Conservation (phyloP, 2,888 invertebrate species). For the Argyra leucocephala region DNA sequence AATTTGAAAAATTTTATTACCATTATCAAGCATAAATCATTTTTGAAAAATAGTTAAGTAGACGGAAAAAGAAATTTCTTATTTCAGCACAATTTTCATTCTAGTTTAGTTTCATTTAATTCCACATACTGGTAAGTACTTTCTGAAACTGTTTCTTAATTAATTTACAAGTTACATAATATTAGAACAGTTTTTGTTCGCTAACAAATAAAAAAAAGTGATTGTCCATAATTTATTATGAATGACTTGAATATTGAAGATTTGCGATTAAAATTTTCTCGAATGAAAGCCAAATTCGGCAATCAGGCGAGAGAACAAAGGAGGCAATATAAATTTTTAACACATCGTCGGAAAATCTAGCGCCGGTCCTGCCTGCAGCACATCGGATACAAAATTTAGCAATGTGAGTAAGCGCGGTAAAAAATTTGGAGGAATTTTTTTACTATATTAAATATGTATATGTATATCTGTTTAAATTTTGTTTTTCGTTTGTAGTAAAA, state of each 20-base stretch:
- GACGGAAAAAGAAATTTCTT: slow-evolving; percentile 7
- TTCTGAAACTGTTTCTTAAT: not conserved
- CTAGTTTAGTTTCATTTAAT: too few species aligned
- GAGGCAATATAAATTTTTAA: not conserved
- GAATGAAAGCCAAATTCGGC: not conserved
- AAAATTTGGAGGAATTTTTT: too few species aligned
- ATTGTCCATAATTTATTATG: slow-evolving; percentile 3
- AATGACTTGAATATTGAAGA: not conserved
- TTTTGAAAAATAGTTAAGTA: slow-evolving; percentile 9
- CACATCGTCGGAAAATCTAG: not conserved
- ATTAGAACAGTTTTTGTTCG: not conserved
- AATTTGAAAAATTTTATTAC: slow-evolving; percentile 7
- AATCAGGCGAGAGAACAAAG: not conserved
- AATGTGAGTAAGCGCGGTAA: too few species aligned
- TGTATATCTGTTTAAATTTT: too few species aligned
- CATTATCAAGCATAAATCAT: slow-evolving; percentile 2
- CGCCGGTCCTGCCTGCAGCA: too few species aligned
- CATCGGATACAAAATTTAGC: too few species aligned
- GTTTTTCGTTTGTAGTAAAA: too few species aligned
- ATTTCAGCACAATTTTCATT: slow-evolving; percentile 8
- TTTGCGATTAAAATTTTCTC: not conserved
- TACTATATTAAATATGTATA: too few species aligned
- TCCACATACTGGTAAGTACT: not conserved
- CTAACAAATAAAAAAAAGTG: not conserved
- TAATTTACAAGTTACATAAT: slow-evolving; percentile 6